These are phyloP conservation scores for Agelaius phoeniceus DNA, from an alignment of 2,113 vertebrate genomes.

Conservation along the genomic window DNA sequence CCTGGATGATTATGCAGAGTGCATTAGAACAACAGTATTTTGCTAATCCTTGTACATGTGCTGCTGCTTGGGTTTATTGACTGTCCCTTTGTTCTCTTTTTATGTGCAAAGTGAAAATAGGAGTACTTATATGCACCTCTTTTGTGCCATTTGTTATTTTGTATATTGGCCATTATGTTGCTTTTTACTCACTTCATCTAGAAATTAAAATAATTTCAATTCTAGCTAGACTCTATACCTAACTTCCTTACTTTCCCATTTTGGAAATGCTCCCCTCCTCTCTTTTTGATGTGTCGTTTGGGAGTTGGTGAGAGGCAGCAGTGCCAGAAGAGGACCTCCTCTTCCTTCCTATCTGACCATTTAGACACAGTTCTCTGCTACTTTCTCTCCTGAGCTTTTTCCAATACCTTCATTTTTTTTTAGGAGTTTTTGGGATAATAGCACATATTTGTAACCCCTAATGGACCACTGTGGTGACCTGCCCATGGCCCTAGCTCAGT, in stretches of 20 bases:
- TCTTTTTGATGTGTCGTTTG: not conserved
- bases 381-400: not conserved
- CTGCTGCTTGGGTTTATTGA: conserved; percentile 11
- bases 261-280: fast-evolving
- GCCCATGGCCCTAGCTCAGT: not conserved
- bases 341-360: not conserved
- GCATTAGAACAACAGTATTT: conserved; percentile 8
- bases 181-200: not conserved
- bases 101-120: conserved; percentile 18
- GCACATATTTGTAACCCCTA: not conserved
- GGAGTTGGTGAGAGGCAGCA: not conserved
- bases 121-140: not conserved
- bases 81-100: conserved; percentile 45
- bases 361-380: not conserved
- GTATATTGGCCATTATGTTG: not conserved
- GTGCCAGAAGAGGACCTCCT: not conserved
- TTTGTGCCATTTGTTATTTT: conserved; percentile 2
- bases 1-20: not conserved
- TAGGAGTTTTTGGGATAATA: not conserved
- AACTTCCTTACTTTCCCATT: not conserved
- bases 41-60: not conserved
- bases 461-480: not conserved
- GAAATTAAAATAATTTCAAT: conserved; percentile 44
- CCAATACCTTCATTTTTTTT: not conserved
- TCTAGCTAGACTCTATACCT: not conserved